phyloP scores from a whole-genome alignment of 1,140 invertebrate genomes.

The Aporrectodea caliginosa region DNA sequence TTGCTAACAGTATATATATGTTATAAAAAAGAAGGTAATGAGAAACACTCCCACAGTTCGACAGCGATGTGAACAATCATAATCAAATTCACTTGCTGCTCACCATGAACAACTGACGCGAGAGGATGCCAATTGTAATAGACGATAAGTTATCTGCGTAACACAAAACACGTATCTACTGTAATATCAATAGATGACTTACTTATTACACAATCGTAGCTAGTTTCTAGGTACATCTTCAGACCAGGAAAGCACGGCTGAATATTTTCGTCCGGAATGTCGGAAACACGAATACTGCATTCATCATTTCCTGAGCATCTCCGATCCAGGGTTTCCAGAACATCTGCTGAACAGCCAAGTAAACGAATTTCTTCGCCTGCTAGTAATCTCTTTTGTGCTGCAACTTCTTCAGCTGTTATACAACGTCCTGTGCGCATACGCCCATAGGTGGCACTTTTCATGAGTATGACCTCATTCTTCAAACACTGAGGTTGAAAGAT shows the following conservation, averaged over 20 bases:
- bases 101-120: too few species aligned
- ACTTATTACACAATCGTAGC: conserved; percentile 13
- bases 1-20: too few species aligned
- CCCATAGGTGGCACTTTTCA: conserved; percentile 10
- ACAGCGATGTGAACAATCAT: too few species aligned
- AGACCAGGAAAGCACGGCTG: conserved; percentile 6
- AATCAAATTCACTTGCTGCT: too few species aligned
- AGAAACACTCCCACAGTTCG: too few species aligned
- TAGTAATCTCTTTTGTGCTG: too few species aligned
- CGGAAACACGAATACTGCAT: background rate
- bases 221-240: conserved; percentile 16
- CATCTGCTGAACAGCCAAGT: background rate
- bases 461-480: conserved; percentile 14
- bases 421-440: conserved; percentile 13
- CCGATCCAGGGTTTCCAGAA: background rate
- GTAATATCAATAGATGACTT: background rate
- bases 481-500: conserved; percentile 22
- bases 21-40: too few species aligned
- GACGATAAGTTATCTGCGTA: too few species aligned
- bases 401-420: conserved; percentile 12
- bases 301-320: conserved; percentile 3
- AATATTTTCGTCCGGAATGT: background rate
- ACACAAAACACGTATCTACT: too few species aligned
- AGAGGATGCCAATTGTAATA: too few species aligned
- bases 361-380: background rate